Evolutionary conservation across 1,140 invertebrate genomes (phyloP), one percentile per base, ranked within the genome.

Genomic region (Agraylea sexmaculata): DNA sequence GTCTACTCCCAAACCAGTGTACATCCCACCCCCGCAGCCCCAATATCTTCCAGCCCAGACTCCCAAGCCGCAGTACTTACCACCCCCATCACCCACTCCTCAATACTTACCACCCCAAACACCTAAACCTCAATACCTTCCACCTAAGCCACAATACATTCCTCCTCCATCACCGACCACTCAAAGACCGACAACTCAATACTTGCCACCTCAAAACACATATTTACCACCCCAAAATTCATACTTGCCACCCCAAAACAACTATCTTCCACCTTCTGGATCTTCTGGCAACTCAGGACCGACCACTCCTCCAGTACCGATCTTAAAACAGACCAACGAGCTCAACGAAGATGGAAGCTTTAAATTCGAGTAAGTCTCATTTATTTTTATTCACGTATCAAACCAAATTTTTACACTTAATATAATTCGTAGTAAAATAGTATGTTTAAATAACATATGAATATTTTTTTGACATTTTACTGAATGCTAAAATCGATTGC

Each of bases 311-410:
- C 64, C 60, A 18, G 55, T 68, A 4, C 53, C 68, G n/a, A 60
- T 72, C 17, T 65, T 73, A 33, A 66, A 71, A 49, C 70, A 69
- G 46, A 68, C 70, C 40, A 67, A 69, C 34, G 57, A 52, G 31
- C 59, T 62, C 29, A 63, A 70, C 41, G 61, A 67, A 40, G 65
- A 68, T 41, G 70, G 70, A 45, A 68, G 64, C 53, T 73, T 72
- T 49, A 71, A 71, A 58, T 73, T 72, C 46, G 70, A 70, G 71
- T 73, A 47, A 66, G 60, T 60, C n/a, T n/a, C n/a, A n/a, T n/a
- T n/a, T n/a, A n/a, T n/a, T n/a, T n/a, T n/a, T n/a, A n/a, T n/a
- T n/a, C n/a, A n/a, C n/a, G n/a, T n/a, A n/a, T n/a, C n/a, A n/a
- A n/a, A n/a, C n/a, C n/a, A n/a, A n/a, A n/a, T n/a, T n/a, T n/a